phyloP scores from a whole-genome alignment of 2,888 invertebrate genomes.

The Endotricha flammealis region DNA sequence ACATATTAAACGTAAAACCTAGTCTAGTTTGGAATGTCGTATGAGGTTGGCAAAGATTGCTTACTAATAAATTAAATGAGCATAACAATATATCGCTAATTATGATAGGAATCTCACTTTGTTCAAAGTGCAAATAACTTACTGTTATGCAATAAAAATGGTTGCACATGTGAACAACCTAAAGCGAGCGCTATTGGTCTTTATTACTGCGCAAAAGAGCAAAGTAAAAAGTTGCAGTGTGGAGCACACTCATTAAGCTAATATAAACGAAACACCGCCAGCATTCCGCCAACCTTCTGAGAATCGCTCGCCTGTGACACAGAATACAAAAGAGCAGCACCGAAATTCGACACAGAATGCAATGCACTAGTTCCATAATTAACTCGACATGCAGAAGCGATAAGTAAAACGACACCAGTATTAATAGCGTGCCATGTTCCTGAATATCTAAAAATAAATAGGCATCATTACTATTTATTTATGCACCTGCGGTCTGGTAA shows the following conservation, averaged over 20 bases:
- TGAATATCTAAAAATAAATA: neutral
- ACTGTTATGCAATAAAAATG: constrained; percentile 11
- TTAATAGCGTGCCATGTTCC: neutral
- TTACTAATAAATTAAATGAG: too few species aligned
- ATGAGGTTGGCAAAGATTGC: too few species aligned
- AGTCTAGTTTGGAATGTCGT: too few species aligned
- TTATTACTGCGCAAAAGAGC: constrained; percentile 28
- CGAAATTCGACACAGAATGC: constrained; percentile 4
- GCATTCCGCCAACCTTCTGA: constrained; percentile 39
- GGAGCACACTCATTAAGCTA: constrained; percentile 57
- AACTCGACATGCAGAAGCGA: neutral
- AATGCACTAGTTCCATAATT: neutral
- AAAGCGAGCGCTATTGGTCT: constrained; percentile 16
- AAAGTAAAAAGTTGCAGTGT: constrained; percentile 28
- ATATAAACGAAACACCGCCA: constrained; percentile 52
- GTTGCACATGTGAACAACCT: constrained; percentile 3
- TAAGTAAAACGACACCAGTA: neutral
- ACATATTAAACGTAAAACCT: too few species aligned
- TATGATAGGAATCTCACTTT: neutral
- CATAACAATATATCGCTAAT: neutral
- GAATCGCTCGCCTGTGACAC: constrained; percentile 36
- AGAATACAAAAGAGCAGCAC: constrained; percentile 20
- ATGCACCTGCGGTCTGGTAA: neutral
- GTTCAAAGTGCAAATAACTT: constrained; percentile 4
- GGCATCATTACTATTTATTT: neutral